Evolutionary conservation across 1,140 invertebrate species (phyloP), one percentile per base, ranked within the genome.

Genomic region (Dryas iulia): DNA sequence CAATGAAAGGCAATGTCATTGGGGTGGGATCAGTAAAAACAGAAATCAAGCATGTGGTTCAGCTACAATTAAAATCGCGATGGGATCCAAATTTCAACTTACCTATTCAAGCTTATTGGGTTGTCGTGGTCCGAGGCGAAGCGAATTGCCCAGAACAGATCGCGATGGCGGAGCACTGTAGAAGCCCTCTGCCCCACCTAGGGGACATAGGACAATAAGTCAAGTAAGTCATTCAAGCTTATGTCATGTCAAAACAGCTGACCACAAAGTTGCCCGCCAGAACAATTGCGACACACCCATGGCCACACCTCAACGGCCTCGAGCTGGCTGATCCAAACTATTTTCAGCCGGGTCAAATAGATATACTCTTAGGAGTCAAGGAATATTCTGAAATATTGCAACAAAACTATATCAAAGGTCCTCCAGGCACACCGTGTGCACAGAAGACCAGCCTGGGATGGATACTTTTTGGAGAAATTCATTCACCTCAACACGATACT

Each of bases 401-500:
- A 59, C 58, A 66, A 66, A 53, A 74, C 24, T n/a, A 72, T 31
- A 66, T 75, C n/a, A 75, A 75, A 26, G 69, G 71, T 61, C 68
- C 76, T 30, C 67, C 66, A 67, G 76, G 73, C 12, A 64, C 73
- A 28, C 70, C 71, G 21, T 60, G 54, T 56, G 76, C 73, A 10
- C 76, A 76, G 31, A 72, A 63, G n/a, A 76, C 71, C 8, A 61
- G 28, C 14, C 60, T 78, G 21, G 76, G 73, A n/a, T 78, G 76
- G 76, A 73, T 78, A 7, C 14, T 77, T 18, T 74, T 71, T 64
- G 74, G 74, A 47, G 59, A 62, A 14, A 35, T 69, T 28, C 31
- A 60, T 23, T 12, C 11, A 26, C 14, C 8, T 10, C 7, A 18
- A 31, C 21, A 33, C 11, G 23, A 59, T 52, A 23, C 26, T 35